Percentiles rank a stretch among this genome's conserved stretches.
phyloP scores from a whole-genome alignment of 2,113 vertebrate species.

The Rhizomys pruinosus region DNA sequence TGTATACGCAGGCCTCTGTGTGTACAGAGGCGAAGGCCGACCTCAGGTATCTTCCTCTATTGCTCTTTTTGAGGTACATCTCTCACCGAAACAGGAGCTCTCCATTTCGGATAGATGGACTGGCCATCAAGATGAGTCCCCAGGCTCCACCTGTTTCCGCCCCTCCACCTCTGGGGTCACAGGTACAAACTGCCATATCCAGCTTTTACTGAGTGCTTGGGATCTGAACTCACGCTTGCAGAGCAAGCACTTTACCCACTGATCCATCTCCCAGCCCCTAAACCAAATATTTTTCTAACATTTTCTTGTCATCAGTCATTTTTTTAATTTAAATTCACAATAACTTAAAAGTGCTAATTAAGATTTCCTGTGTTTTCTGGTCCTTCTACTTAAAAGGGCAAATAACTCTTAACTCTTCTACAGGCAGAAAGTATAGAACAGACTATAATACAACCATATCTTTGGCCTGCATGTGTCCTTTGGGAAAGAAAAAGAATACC shows the following conservation, averaged over 20 bases:
- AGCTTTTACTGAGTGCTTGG: neutral
- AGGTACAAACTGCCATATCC: rapidly evolving
- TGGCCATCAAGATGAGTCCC: neutral
- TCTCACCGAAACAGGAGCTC: neutral
- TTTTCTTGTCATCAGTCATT: constrained; percentile 20
- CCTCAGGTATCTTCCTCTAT: neutral
- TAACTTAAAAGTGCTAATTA: constrained; percentile 47
- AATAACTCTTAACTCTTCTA: constrained; percentile 14
- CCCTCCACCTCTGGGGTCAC: neutral
- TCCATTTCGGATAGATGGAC: neutral
- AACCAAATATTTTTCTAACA: neutral
- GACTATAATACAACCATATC: neutral
- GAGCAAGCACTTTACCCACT: neutral
- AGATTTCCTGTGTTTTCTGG: constrained; percentile 14
- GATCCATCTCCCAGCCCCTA: neutral
- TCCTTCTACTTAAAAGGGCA: constrained; percentile 10
- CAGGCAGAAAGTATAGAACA: neutral
- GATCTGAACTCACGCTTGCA: neutral
- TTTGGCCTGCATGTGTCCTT: neutral
- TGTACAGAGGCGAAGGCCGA: neutral
- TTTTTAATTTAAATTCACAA: constrained; percentile 19
- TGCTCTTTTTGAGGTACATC: neutral
- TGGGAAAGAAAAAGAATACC: neutral
- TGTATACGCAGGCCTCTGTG: neutral
- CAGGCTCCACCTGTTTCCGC: neutral